Conservation (phyloP, 2,113 vertebrate genomes). For the Ptilorrhoa leucosticta region DNA sequence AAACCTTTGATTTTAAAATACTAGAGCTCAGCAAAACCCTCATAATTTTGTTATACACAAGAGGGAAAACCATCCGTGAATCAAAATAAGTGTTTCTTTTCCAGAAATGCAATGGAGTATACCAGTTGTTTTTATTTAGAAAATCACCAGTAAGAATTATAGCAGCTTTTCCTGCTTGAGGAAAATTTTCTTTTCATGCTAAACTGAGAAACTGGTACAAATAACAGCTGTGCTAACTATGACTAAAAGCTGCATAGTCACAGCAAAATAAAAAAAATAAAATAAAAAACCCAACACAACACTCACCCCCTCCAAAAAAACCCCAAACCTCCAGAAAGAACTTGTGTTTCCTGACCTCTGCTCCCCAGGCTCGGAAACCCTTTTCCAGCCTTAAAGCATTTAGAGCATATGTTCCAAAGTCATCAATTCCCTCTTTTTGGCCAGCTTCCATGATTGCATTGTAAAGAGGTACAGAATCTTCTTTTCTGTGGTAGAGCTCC, state of each 20-base stretch:
- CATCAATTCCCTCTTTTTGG: conserved; percentile 87
- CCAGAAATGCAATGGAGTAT: not conserved
- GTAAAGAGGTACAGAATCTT: conserved; percentile 82
- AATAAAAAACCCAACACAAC: accelerated
- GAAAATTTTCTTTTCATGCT: not conserved
- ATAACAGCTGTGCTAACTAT: not conserved
- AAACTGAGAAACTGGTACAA: not conserved
- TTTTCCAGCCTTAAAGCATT: conserved; percentile 90
- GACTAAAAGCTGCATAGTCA: not conserved
- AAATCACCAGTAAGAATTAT: not conserved
- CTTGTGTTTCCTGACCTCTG: conserved; percentile 79
- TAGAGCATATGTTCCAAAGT: conserved; percentile 94
- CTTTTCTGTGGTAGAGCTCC: conserved; percentile 89
- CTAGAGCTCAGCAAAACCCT: not conserved
- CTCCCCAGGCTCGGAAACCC: conserved; percentile 94
- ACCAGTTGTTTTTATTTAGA: not conserved
- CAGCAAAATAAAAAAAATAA: not conserved
- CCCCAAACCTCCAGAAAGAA: not conserved
- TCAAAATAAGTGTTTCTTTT: not conserved
- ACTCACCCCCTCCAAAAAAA: accelerated
- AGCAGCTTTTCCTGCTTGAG: not conserved
- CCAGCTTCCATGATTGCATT: conserved; percentile 86
- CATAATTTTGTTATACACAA: not conserved
- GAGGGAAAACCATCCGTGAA: not conserved
- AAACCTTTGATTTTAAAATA: not conserved